These are phyloP conservation scores for Phyllostomus hastatus DNA, from an alignment of 2,113 vertebrate species.

Conservation along the genomic window DNA sequence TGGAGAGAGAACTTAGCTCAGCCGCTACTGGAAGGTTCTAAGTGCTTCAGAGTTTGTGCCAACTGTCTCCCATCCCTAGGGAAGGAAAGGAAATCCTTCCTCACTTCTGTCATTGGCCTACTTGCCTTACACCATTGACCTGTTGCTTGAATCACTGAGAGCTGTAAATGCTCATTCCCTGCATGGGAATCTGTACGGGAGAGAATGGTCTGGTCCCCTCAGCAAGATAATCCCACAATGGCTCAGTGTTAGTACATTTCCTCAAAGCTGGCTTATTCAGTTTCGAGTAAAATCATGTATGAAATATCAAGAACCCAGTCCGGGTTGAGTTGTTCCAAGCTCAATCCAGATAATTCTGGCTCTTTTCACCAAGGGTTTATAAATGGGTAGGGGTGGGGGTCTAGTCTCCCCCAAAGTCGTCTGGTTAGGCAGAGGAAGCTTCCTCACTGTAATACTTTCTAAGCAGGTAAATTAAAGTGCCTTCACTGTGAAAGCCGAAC, in stretches of 20 bases:
- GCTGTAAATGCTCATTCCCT: background rate
- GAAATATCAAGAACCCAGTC: background rate
- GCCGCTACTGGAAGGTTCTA: background rate
- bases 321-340: background rate
- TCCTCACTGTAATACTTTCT: background rate
- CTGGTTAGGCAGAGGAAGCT: background rate
- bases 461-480: background rate
- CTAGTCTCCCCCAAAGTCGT: background rate
- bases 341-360: background rate
- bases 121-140: background rate
- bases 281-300: background rate
- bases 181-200: background rate
- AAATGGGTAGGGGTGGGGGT: background rate
- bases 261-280: background rate
- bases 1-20: background rate
- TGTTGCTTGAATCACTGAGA: background rate
- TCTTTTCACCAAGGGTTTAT: background rate
- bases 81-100: background rate
- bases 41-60: background rate
- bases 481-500: background rate
- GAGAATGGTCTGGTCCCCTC: background rate
- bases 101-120: background rate
- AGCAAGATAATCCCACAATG: background rate
- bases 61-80: background rate
- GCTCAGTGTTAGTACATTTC: background rate